Percentiles rank a stretch among this genome's conserved stretches.
phyloP scores from a whole-genome alignment of 2,888 invertebrate genomes.

The Eupithecia tripunctaria region DNA sequence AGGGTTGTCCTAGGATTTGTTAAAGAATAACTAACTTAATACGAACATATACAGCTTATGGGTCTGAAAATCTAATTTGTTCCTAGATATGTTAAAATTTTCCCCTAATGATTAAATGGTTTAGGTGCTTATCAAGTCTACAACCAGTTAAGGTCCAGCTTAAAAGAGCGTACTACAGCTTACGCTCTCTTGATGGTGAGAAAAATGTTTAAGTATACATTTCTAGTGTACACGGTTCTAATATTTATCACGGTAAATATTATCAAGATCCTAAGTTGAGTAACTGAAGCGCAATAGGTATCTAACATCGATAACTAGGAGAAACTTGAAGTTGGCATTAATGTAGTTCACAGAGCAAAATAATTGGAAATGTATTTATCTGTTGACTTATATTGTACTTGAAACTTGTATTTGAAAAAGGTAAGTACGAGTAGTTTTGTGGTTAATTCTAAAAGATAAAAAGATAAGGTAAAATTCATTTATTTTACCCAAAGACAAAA shows the following conservation, averaged over 20 bases:
- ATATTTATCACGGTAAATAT: not conserved
- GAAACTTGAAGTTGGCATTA: slow-evolving; percentile 15
- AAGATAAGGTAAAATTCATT: no score
- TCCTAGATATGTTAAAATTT: no score
- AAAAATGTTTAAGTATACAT: not conserved
- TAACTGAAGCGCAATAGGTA: slow-evolving; percentile 24
- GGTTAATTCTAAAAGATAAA: not conserved
- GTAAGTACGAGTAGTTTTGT: not conserved
- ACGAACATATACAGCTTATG: not conserved
- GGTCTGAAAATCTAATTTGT: no score
- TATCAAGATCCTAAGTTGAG: not conserved
- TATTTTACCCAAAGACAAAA: no score
- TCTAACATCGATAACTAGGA: slow-evolving; percentile 5
- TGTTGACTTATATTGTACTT: not conserved
- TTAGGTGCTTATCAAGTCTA: no score
- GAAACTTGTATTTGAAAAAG: not conserved
- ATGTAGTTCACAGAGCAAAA: slow-evolving; percentile 14
- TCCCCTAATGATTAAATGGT: no score
- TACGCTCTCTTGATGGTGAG: no score
- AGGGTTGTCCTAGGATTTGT: not conserved
- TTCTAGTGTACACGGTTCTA: not conserved
- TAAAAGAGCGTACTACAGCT: not conserved
- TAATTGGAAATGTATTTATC: not conserved
- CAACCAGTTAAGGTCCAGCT: not conserved
- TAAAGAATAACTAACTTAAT: not conserved